Conservation (phyloP, 2,797 vertebrate species). For the Percopsis omiscomaycus region DNA sequence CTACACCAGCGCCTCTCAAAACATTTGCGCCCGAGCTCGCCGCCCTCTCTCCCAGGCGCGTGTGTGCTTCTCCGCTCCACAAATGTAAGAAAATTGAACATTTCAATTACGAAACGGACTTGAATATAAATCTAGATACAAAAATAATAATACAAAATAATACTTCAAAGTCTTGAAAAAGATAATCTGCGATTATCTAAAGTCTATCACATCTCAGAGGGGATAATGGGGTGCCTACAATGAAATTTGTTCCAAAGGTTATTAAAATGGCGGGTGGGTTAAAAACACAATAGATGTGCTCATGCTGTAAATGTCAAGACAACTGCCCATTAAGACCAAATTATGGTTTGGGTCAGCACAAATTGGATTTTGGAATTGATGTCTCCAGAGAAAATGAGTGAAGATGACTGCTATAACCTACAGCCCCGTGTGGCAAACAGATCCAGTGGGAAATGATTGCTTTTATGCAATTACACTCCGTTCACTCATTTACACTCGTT, state of each 20-base stretch:
- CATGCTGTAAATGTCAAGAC: constrained; percentile 26
- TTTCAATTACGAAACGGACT: too few relatives aligned
- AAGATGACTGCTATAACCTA: constrained; percentile 54
- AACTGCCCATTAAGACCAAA: constrained; percentile 43
- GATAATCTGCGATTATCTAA: too few relatives aligned
- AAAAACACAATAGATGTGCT: constrained; percentile 43
- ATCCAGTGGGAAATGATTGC: constrained; percentile 38
- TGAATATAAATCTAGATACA: too few relatives aligned
- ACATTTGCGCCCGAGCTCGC: neutral
- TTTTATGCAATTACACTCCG: constrained; percentile 33
- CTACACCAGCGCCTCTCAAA: neutral
- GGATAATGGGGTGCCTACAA: too few relatives aligned
- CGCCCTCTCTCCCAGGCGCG: neutral
- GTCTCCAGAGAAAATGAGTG: constrained; percentile 38
- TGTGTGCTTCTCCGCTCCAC: neutral
- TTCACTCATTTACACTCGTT: too few relatives aligned
- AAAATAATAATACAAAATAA: too few relatives aligned
- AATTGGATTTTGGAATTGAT: constrained; percentile 68
- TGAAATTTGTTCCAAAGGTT: constrained; percentile 37
- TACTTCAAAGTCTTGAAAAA: too few relatives aligned
- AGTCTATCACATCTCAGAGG: too few relatives aligned
- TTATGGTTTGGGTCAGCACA: constrained; percentile 43
- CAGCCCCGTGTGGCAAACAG: constrained; percentile 28
- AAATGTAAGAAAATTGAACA: neutral
- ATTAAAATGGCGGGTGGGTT: constrained; percentile 35